Percentiles rank a stretch among this genome's conserved stretches.
Evolutionary conservation across 2,113 vertebrate genomes (phyloP).

Genomic region (Numida meleagris): DNA sequence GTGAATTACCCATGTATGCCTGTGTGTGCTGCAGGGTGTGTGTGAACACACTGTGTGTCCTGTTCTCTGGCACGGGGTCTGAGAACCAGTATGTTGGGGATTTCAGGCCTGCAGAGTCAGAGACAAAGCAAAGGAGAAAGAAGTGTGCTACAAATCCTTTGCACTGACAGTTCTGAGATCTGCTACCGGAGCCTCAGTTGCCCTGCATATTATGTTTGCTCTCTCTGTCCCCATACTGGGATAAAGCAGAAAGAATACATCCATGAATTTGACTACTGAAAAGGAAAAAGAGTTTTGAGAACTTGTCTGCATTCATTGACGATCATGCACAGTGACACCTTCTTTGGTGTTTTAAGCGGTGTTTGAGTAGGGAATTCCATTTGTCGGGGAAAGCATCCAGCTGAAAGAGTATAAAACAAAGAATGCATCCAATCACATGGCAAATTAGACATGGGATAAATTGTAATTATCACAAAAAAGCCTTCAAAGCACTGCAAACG

Average conservation of each 20-base stretch:
- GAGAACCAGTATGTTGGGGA: background rate
- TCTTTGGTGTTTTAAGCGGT: background rate
- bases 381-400: background rate
- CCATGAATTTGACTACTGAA: background rate
- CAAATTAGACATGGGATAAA: background rate
- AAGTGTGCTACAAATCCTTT: background rate
- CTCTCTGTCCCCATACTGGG: background rate
- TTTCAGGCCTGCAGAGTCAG: background rate
- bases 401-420: background rate
- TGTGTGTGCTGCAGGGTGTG: background rate
- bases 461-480: background rate
- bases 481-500: background rate
- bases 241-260: background rate
- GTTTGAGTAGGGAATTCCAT: background rate
- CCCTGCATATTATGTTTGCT: background rate
- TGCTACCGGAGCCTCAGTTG: background rate
- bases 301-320: background rate
- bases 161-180: background rate
- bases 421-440: background rate
- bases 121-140: background rate
- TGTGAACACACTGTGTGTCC: background rate
- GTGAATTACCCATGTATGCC: background rate
- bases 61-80: background rate
- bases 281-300: background rate
- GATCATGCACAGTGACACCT: background rate